Percentiles rank a stretch among this genome's conserved stretches.
Conservation (phyloP, 2,113 vertebrate species). For the Nesoenas mayeri region DNA sequence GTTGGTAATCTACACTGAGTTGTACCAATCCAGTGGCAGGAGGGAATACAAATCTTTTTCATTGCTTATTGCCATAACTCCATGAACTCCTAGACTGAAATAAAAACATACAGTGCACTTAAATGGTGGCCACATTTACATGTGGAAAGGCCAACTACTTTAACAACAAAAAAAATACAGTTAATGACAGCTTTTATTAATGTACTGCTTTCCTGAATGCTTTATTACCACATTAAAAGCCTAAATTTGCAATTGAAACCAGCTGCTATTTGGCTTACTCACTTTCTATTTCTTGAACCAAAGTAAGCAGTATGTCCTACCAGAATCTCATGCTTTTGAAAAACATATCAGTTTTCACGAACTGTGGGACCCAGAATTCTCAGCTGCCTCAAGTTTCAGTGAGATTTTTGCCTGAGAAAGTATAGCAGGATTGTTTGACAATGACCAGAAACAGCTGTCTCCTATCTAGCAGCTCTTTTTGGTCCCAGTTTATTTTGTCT, state of each 20-base stretch:
- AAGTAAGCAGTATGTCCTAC: conserved; percentile 4
- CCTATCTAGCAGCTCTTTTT: not conserved
- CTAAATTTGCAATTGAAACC: conserved; percentile 32
- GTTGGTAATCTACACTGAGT: rapidly evolving
- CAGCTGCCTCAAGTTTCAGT: not conserved
- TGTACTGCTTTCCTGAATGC: not conserved
- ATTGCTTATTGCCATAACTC: not conserved
- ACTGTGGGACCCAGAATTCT: not conserved
- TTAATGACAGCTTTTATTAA: not conserved
- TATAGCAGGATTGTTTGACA: not conserved
- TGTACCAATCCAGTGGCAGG: not conserved
- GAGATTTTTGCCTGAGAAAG: not conserved
- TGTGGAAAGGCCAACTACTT: not conserved
- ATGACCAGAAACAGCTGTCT: not conserved
- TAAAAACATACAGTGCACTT: not conserved
- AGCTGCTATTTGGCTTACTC: conserved; percentile 31
- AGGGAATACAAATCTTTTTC: not conserved
- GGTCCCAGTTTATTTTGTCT: not conserved
- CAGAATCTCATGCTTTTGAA: conserved; percentile 1
- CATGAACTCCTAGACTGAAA: not conserved
- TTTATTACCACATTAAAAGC: conserved; percentile 4
- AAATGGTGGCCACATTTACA: not conserved
- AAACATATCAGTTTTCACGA: conserved; percentile 21
- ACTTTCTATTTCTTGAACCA: conserved; percentile 5
- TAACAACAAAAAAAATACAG: not conserved